Evolutionary conservation across 2,888 invertebrate genomes (phyloP), one percentile per base, ranked within the genome.

Genomic region (Lapara coniferarum): DNA sequence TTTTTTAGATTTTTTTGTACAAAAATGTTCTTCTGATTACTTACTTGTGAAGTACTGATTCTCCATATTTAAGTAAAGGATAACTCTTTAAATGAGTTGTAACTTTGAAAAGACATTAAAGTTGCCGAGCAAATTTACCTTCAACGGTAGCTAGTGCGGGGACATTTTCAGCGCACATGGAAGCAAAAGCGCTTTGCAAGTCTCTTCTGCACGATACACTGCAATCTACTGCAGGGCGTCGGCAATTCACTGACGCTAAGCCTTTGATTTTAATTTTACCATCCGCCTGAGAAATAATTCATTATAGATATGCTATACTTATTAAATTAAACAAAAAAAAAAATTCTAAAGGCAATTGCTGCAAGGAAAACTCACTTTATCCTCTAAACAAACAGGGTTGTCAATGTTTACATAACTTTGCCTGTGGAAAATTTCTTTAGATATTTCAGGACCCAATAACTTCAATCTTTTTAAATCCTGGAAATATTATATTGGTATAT

Each of bases 301-400:
- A 25, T 12, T 49, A 8, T 51, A 51, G 6, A 8, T 46, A 16
- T n/a, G n/a, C 19, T 30, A n/a, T 13, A n/a, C 14, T 25, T 25
- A 19, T 37, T 59, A 10, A 8, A n/a, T 16, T 16, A 69, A 16
- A 14, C 4, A 10, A 6, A 25, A 2, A 56, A 56, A 12, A 46
- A 57, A 37, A 71, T 13, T 14, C 49, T 49, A 66, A 16, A 53
- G 14, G 8, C 19, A 1, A 10, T 10, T 8, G 19, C 12, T 12
- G n/a, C 37, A 57, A 16, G 3, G 10, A 10, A 19, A 7, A 63
- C 49, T 71, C 71, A 87, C 88, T 76, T 70, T 75, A 53, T 87
- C 82, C 14, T 58, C 77, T 68, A 82, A 72, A 70, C 88, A 88
- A n/a, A 81, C 75, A 0, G 87, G 85, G 37, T 82, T 83, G 25